Base-by-base conservation (phyloP, 2,113 vertebrate genomes). In the Elaphurus davidianus region DNA sequence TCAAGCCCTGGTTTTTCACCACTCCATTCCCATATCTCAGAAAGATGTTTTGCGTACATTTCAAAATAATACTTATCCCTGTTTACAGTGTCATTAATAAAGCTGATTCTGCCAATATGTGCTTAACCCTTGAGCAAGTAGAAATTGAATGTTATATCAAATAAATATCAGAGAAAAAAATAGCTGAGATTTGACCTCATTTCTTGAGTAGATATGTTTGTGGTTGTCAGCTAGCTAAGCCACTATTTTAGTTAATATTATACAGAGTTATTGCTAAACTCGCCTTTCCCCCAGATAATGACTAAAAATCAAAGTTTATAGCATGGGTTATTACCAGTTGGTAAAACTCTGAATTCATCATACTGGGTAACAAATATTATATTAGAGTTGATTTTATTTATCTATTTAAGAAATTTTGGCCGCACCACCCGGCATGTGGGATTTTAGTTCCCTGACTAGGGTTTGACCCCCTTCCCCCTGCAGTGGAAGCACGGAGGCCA, bases 251-350 rank as follows among this genome's bases (percentile, higher is more conserved):
- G 78, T 87, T 90, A 87, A 94, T 52, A 87, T 47, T 84, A 82
- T 82, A 40, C 74, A 96, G 74, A 87, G 16, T 78, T 89, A 74
- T 91, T 97, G 96, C 82, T 90, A 82, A 92, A 67, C 78, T 88
- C 59, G 79, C 74, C 71, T 90, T 97, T 97, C 54, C 62, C 21
- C 52, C 40, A 78, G 67, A 90, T 86, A 94, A 92, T 92, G 60
- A 93, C 33, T 92, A 59, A 83, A 96, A 94, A 71, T 74, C 36
- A 97, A 79, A 81, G 47, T 92, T 64, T 74, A n/a, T 83, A 57
- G 33, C 43, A 54, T 47, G 62, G 82, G 90, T 90, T 96, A 86
- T 88, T 89, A 57, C 36, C 23, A 85, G 25, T 71, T 86, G 45
- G 30, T 82, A 86, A 93, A 21, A 62, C 78, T 89, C n/a, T 57